These are phyloP conservation scores for Ammodytes marinus DNA, from an alignment of 2,113 vertebrate genomes.

Conservation along the genomic window DNA sequence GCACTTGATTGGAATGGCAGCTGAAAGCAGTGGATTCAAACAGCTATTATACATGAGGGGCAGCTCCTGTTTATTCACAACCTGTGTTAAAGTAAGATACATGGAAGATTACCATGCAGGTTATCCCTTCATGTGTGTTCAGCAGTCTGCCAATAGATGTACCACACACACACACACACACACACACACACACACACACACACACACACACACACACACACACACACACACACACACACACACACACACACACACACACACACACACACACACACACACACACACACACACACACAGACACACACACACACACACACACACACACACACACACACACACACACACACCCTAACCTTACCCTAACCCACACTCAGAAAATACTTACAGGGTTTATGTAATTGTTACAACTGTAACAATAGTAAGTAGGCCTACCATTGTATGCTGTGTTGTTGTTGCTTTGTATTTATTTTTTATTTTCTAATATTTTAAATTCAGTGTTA, in stretches of 20 bases:
- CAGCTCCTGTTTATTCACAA: too few relatives aligned
- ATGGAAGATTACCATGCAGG: too few relatives aligned
- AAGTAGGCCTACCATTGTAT: too few relatives aligned
- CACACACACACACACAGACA: background rate
- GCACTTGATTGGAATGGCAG: background rate
- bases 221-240: too few relatives aligned
- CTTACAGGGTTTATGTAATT: background rate
- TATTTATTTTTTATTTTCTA: too few relatives aligned
- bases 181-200: background rate
- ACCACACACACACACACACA: too few relatives aligned
- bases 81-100: too few relatives aligned
- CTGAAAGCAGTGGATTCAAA: background rate
- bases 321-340: background rate
- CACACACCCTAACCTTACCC: conserved; percentile 6
- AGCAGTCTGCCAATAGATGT: too few relatives aligned
- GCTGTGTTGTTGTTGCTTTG: too few relatives aligned
- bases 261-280: conserved; percentile 4
- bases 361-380: conserved; percentile 6
- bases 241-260: background rate
- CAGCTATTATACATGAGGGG: too few relatives aligned
- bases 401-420: background rate
- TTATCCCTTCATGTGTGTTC: too few relatives aligned
- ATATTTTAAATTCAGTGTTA: background rate
- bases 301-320: conserved; percentile 16
- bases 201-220: background rate